Evolutionary conservation across 2,797 vertebrate genomes (phyloP).

Genomic region (Denticeps clupeoides): DNA sequence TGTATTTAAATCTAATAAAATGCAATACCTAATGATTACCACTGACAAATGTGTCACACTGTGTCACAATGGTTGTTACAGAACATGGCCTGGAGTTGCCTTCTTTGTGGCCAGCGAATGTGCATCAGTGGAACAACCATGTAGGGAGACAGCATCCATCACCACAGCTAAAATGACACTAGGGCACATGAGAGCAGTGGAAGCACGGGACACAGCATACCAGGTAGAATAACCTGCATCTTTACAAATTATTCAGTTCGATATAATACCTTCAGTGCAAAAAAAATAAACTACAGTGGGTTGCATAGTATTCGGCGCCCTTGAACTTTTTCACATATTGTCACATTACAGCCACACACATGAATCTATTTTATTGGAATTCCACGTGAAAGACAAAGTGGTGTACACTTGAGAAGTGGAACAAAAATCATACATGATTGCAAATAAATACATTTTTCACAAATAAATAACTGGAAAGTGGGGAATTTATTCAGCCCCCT

Average conservation of each 20-base stretch:
- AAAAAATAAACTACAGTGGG: too few species aligned
- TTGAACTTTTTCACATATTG: too few species aligned
- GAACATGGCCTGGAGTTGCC: conserved; percentile 67
- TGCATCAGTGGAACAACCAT: conserved; percentile 24
- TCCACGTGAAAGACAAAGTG: too few species aligned
- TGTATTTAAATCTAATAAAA: too few species aligned
- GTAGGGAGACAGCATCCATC: conserved; percentile 45
- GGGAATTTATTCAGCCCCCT: too few species aligned
- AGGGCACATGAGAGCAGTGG: conserved; percentile 51
- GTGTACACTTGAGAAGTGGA: too few species aligned
- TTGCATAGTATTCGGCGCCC: too few species aligned
- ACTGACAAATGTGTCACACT: not conserved
- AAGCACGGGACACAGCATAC: conserved; percentile 59
- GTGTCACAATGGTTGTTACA: conserved; percentile 24
- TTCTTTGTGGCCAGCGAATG: conserved; percentile 26
- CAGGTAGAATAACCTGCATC: conserved; percentile 50
- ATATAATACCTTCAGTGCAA: conserved; percentile 2
- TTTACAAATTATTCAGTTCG: not conserved
- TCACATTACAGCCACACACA: too few species aligned
- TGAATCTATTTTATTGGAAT: too few species aligned
- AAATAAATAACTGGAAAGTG: too few species aligned
- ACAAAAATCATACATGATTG: too few species aligned
- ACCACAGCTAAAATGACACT: conserved; percentile 60
- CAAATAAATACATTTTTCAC: too few species aligned
- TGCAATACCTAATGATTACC: not conserved